These are phyloP conservation scores for Alethe diademata DNA, from an alignment of 2,113 vertebrate species.

Conservation along the genomic window DNA sequence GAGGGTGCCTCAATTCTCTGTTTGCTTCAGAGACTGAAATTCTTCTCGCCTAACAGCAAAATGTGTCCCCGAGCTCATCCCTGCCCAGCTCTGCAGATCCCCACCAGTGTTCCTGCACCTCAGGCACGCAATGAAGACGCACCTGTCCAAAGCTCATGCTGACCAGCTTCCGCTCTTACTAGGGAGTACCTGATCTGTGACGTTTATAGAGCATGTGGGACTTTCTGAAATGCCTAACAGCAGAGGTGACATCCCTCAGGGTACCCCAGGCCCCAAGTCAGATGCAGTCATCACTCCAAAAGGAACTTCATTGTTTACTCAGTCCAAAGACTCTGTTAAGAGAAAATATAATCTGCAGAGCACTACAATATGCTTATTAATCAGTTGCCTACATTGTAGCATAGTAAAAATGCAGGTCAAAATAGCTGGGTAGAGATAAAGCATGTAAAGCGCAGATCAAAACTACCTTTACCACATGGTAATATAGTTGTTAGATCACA, in stretches of 20 bases:
- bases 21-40: not conserved
- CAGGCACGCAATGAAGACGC: not conserved
- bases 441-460: not conserved
- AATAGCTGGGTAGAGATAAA: not conserved
- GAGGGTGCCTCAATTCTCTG: not conserved
- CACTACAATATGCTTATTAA: not conserved
- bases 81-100: not conserved
- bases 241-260: rapidly evolving
- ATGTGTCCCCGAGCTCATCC: rapidly evolving
- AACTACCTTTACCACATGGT: not conserved
- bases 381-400: not conserved
- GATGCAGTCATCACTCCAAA: not conserved
- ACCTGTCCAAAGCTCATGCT: not conserved
- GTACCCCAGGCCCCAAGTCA: not conserved
- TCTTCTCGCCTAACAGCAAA: not conserved
- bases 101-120: not conserved
- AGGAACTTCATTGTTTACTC: not conserved
- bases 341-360: not conserved
- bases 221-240: not conserved
- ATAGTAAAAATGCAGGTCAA: not conserved
- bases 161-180: not conserved
- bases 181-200: not conserved
- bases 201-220: not conserved
- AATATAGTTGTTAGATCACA: not conserved
- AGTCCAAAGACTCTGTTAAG: not conserved